These are phyloP conservation scores for Eidolon dupreanum DNA, from an alignment of 2,797 vertebrate genomes.

Conservation along the genomic window DNA sequence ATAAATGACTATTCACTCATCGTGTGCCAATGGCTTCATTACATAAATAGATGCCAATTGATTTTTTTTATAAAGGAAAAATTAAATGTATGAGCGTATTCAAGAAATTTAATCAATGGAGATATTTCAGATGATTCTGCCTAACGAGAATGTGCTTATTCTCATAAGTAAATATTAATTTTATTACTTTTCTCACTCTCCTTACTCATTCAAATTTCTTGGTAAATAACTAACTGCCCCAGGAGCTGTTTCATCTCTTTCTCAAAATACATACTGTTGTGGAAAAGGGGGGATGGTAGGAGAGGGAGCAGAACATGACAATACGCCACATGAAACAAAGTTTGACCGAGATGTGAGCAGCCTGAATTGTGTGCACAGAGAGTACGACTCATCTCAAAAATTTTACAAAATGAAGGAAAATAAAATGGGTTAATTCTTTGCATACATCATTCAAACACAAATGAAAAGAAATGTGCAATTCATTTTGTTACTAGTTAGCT, in stretches of 20 bases:
- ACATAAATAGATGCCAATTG: neutral
- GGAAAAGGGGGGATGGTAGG: no score
- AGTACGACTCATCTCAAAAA: neutral
- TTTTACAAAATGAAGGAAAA: neutral
- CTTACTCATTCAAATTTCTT: neutral
- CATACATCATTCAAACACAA: neutral
- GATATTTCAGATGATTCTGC: neutral
- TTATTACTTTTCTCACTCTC: neutral
- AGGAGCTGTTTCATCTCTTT: neutral
- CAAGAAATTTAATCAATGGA: neutral
- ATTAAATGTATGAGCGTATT: neutral
- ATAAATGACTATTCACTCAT: neutral
- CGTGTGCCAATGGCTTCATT: neutral
- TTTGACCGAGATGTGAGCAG: neutral
- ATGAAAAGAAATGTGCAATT: neutral
- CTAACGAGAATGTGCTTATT: neutral
- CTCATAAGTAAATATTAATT: neutral
- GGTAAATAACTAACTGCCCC: neutral
- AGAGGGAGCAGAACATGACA: neutral
- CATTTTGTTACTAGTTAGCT: neutral
- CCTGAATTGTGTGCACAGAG: accelerated
- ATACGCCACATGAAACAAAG: neutral
- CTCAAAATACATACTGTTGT: neutral
- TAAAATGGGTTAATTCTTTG: neutral
- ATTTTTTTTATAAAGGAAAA: neutral